These are phyloP conservation scores for Troides aeacus DNA, from an alignment of 2,888 invertebrate genomes.

Conservation along the genomic window DNA sequence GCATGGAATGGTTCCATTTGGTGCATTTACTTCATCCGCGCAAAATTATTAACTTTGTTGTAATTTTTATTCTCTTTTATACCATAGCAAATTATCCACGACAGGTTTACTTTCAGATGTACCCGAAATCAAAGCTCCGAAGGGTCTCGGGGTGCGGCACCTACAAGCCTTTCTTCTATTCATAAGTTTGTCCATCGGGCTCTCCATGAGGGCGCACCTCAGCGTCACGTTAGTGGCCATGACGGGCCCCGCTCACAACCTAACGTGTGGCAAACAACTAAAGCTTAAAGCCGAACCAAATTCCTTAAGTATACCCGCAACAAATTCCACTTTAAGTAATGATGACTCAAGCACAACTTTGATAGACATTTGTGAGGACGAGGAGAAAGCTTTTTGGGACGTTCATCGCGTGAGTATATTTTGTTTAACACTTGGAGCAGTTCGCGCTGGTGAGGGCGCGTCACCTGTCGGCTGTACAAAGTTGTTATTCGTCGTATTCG, in stretches of 20 bases:
- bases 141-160: slow-evolving; percentile 56
- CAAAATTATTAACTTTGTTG: too few species aligned
- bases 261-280: neutral
- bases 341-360: neutral
- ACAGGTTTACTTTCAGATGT: slow-evolving; percentile 35
- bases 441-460: too few species aligned
- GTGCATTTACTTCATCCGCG: too few species aligned
- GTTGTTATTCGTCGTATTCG: too few species aligned
- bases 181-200: slow-evolving; percentile 47
- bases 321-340: neutral
- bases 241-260: slow-evolving; percentile 40
- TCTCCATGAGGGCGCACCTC: slow-evolving; percentile 37
- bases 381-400: slow-evolving; percentile 35
- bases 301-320: neutral
- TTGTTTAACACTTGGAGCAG: too few species aligned
- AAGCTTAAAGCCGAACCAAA: neutral
- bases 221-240: slow-evolving; percentile 56
- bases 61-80: too few species aligned
- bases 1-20: too few species aligned
- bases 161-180: slow-evolving; percentile 53
- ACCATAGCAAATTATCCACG: too few species aligned
- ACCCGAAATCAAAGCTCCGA: slow-evolving; percentile 34
- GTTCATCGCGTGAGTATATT: slow-evolving; percentile 51
- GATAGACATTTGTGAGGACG: neutral
- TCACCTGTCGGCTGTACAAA: too few species aligned